Percentiles rank a stretch among this genome's conserved stretches.
These are phyloP conservation scores for Dasypolia templi DNA, from an alignment of 2,888 invertebrate species.

Conservation along the genomic window DNA sequence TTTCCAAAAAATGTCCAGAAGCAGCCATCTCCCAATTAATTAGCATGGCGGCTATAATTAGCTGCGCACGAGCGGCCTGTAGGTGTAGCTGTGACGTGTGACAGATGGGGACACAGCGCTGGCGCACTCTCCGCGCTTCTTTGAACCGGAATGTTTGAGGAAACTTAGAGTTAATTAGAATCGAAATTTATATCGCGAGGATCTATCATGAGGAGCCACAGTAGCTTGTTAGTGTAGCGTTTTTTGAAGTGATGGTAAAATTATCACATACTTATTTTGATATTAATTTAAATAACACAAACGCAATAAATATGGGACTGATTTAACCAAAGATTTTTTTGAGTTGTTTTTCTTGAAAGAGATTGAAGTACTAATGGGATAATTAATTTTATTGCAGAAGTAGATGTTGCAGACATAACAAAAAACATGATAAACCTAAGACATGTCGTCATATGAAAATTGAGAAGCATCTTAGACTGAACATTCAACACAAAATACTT, in stretches of 20 bases:
- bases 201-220: slow-evolving; percentile 67
- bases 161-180: slow-evolving; percentile 84
- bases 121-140: slow-evolving; percentile 79
- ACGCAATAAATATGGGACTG: slow-evolving; percentile 16
- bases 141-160: slow-evolving; percentile 78
- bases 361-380: slow-evolving; percentile 19
- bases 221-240: slow-evolving; percentile 58
- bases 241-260: slow-evolving; percentile 56
- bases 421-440: background rate
- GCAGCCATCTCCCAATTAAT: slow-evolving; percentile 81
- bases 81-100: slow-evolving; percentile 83
- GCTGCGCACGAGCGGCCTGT: slow-evolving; percentile 74
- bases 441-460: background rate
- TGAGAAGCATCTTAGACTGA: background rate
- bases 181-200: slow-evolving; percentile 80
- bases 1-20: slow-evolving; percentile 61
- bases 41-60: slow-evolving; percentile 84
- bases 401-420: background rate
- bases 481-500: background rate
- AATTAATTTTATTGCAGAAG: slow-evolving; percentile 6
- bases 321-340: slow-evolving; percentile 5
- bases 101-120: slow-evolving; percentile 87
- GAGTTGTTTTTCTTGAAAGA: slow-evolving; percentile 3
- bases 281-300: slow-evolving; percentile 46
- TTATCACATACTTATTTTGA: slow-evolving; percentile 40